Evolutionary conservation across 2,797 vertebrate species (phyloP), one percentile per base, ranked within the genome.

Genomic region (Xiphorhynchus erythropygius): DNA sequence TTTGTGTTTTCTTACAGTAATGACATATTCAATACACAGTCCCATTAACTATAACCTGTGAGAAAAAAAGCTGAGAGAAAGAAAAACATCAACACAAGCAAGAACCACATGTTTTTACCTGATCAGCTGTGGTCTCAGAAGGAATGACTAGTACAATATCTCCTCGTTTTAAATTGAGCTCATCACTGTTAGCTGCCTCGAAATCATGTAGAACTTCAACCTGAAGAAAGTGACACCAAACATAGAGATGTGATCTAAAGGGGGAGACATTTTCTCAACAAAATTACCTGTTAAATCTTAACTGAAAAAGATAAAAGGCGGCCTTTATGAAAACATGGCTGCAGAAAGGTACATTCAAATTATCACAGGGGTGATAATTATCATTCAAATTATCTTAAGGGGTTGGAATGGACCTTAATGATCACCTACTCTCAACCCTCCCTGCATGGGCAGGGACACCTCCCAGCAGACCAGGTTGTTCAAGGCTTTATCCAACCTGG

Each of bases 201-300:
- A 99, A 99, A 94, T 99, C 99, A 21, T 99, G 99, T 84, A 99
- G 95, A 3, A 98, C 98, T 98, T 99, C 98, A 94, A 99, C 99
- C 99, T 99, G 88, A 52, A 97, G 53, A 70, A 87, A 81, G 30
- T 11, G 87, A 47, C 65, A 87, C 5, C 71, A 87, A 65, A 76
- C 3, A 84, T 18, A 18, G 0, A 42, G 33, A 50, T 13, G 13
- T 47, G 10, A 60, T 44, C 49, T 74, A 89, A 82, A 44, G 17
- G 13, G 77, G 77, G 18, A 84, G 17, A 39, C 1, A 70, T 44
- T 81, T 64, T 83, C 17, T 46, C 19, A 41, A 67, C 3, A 62
- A 73, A 69, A 84, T 47, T 41, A 23, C 11, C n/a, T 42, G 35
- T 47, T 42, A 62, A 75, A 56, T 64, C 35, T 57, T 32, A 42